Conservation (phyloP, 2,797 vertebrate genomes). For the Triplophysa yarkandensis region DNA sequence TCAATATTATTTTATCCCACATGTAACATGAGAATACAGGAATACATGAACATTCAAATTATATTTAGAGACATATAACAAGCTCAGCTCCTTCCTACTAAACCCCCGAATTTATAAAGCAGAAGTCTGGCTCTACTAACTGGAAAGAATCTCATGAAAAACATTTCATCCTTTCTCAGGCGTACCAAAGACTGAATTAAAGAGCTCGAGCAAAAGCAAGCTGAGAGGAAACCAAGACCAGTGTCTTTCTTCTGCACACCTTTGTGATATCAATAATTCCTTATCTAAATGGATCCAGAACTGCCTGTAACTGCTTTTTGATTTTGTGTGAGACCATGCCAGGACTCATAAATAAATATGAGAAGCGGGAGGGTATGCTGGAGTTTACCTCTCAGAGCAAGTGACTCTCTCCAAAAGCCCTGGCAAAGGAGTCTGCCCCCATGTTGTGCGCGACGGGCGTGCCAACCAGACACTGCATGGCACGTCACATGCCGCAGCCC, state of each 20-base stretch:
- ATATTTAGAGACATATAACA: not conserved
- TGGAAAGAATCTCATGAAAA: slow-evolving; percentile 18
- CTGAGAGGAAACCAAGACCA: slow-evolving; percentile 31
- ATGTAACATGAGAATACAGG: not conserved
- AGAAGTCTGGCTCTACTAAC: slow-evolving; percentile 24
- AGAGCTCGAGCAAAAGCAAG: slow-evolving; percentile 21
- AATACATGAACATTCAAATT: not conserved
- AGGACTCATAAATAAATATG: slow-evolving; percentile 57
- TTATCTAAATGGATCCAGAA: slow-evolving; percentile 61
- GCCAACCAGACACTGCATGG: slow-evolving; percentile 17
- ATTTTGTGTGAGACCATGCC: slow-evolving; percentile 45
- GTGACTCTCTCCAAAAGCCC: slow-evolving; percentile 22
- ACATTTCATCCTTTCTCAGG: slow-evolving; percentile 12
- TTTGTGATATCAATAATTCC: slow-evolving; percentile 57
- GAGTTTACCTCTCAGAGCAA: slow-evolving; percentile 42
- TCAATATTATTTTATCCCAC: too few species aligned
- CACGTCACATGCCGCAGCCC: not conserved
- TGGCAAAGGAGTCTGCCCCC: slow-evolving; percentile 18
- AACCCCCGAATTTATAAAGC: not conserved
- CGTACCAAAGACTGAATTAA: slow-evolving; percentile 26
- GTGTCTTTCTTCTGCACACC: slow-evolving; percentile 47
- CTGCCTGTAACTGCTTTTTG: slow-evolving; percentile 47
- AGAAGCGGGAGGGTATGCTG: slow-evolving; percentile 30
- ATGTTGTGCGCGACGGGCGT: slow-evolving; percentile 3
- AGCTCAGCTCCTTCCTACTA: not conserved